Conservation (phyloP, 1,140 invertebrate genomes). For the Lordiphosa mommai region DNA sequence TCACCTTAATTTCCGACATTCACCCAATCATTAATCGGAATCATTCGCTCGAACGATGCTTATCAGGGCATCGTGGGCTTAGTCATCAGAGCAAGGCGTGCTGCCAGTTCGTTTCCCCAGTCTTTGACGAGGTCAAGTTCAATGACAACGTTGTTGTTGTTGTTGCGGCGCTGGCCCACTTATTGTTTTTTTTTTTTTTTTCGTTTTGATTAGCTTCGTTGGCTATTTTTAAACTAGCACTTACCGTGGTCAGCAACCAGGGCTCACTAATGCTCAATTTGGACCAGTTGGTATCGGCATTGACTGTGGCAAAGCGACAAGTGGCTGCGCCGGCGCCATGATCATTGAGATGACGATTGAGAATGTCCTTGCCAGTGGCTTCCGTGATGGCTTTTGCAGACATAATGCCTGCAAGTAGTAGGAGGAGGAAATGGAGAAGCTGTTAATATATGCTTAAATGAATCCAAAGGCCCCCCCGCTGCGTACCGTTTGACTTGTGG, state of each 20-base stretch:
- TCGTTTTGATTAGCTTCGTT: slow-evolving; percentile 18
- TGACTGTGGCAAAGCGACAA: slow-evolving; percentile 91
- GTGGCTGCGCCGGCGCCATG: slow-evolving; percentile 86
- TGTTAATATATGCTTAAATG: slow-evolving; percentile 6
- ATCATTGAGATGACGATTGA: slow-evolving; percentile 90
- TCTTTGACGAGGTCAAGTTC: slow-evolving; percentile 53
- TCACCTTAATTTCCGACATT: neutral
- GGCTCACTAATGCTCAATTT: slow-evolving; percentile 88
- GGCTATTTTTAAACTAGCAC: slow-evolving; percentile 50
- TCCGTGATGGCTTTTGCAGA: slow-evolving; percentile 99
- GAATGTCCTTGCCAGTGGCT: slow-evolving; percentile 95
- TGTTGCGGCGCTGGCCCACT: slow-evolving; percentile 25
- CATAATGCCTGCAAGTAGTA: slow-evolving; percentile 83
- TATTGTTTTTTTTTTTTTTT: slow-evolving; percentile 14
- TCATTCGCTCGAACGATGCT: slow-evolving; percentile 29
- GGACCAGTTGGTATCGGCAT: slow-evolving; percentile 89
- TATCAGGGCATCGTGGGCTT: slow-evolving; percentile 27
- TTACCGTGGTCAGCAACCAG: slow-evolving; percentile 90
- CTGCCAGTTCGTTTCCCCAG: neutral
- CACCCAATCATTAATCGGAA: slow-evolving; percentile 9
- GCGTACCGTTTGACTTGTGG: slow-evolving; percentile 37
- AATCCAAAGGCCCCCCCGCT: slow-evolving; percentile 5
- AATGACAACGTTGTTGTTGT: slow-evolving; percentile 39
- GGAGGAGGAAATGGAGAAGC: neutral
- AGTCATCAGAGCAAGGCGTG: slow-evolving; percentile 34